phyloP scores from a whole-genome alignment of 2,888 invertebrate genomes.

The Lepidonotus clava region DNA sequence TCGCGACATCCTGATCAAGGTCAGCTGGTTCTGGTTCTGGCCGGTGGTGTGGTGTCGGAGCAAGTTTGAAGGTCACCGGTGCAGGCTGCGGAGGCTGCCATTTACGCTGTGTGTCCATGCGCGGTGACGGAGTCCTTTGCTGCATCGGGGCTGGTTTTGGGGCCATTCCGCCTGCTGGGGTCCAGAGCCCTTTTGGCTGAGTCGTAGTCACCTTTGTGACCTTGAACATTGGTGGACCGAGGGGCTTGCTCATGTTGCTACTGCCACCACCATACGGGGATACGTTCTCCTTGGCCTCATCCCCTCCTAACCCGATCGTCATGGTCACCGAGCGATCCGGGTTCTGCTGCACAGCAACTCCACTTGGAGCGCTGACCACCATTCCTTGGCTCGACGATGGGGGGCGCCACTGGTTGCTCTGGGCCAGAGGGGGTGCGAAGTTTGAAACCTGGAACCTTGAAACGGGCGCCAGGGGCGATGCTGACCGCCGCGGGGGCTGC shows the following conservation, averaged over 20 bases:
- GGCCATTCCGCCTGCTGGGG: background rate
- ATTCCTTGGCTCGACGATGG: background rate
- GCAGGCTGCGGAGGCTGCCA: constrained; percentile 45
- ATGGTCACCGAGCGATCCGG: constrained; percentile 61
- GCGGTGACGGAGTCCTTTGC: constrained; percentile 27
- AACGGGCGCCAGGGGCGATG: background rate
- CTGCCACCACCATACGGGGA: too few relatives aligned
- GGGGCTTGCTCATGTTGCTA: background rate
- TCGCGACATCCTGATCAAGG: background rate
- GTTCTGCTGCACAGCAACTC: constrained; percentile 60
- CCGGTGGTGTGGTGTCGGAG: constrained; percentile 28
- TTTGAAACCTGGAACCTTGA: background rate
- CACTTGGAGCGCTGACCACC: constrained; percentile 53
- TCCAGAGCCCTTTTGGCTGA: constrained; percentile 4
- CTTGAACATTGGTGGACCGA: constrained; percentile 56
- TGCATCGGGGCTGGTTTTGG: constrained; percentile 28
- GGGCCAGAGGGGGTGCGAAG: background rate
- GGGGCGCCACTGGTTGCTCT: background rate
- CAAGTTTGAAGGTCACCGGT: background rate
- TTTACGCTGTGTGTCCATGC: constrained; percentile 1
- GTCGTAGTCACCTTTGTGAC: constrained; percentile 56
- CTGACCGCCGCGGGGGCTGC: background rate
- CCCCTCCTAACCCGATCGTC: constrained; percentile 54
- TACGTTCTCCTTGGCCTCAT: constrained; percentile 56
- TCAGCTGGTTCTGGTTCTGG: background rate